Evolutionary conservation across 2,113 vertebrate genomes (phyloP), one percentile per base, ranked within the genome.

Genomic region (Pristiophorus japonicus): DNA sequence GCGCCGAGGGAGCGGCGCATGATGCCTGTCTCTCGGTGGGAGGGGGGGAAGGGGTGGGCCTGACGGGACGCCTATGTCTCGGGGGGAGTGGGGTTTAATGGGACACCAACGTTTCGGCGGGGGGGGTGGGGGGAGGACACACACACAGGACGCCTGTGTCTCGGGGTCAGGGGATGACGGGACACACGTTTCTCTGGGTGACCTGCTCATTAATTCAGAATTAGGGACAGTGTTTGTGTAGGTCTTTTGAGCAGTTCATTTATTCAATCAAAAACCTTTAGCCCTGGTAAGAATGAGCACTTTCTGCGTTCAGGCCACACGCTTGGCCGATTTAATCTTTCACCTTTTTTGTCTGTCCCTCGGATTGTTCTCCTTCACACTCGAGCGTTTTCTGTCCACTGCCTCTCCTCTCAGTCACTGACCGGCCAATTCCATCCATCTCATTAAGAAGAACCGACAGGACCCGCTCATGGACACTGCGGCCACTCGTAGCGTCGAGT

Each of bases 361-460:
- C 85, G 0, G 96, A 95, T 30, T 59, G 96, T 96, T 95, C 96
- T 75, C 97, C 97, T 95, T 97, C 97, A 84, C 97, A 97, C 96
- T 97, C 97, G 51, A 96, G 96, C 0, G 96, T 96, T 95, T 96
- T 97, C 96, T 88, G 97, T 88, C 96, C 96, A 0, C 95, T 95
- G 95, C 98, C 98, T 97, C 98, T 98, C 97, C 98, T 98, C 97
- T 99, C 99, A 51, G 97, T 96, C 24, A 97, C 97, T 96, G 98
- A 98, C 63, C 99, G 96, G 10, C 99, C 99, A 34, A 99, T 96
- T 0, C 99, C 99, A 59, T 99, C 99, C 97, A 99, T 96, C 96
- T 99, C 99, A 62, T 98, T 99, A 90, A 99, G 98, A 8, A 99
- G 98, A 96, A 99, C 98, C 55, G 99, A 99, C 95, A 99, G 98